Percentiles rank a stretch among this genome's conserved stretches.
Evolutionary conservation across 2,113 vertebrate species (phyloP).

Genomic region (Monarcha castaneiventris): DNA sequence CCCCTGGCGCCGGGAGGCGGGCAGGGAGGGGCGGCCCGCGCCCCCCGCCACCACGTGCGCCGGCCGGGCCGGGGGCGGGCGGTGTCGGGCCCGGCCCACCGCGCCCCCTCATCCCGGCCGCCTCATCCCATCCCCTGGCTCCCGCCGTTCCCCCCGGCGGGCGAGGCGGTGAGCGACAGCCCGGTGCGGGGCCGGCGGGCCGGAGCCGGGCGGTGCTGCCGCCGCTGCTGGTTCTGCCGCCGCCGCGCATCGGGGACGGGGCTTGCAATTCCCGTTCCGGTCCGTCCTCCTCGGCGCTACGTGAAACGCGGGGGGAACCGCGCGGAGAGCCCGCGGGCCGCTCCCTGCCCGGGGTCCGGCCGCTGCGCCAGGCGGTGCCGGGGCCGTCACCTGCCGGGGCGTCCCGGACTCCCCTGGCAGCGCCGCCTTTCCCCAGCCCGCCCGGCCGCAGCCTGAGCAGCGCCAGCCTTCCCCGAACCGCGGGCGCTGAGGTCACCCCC

Average conservation of each 20-base stretch:
- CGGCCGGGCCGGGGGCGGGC: not conserved
- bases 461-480: not conserved
- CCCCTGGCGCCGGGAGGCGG: not conserved
- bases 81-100: not conserved
- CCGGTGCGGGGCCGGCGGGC: not conserved
- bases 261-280: conserved; percentile 21
- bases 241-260: not conserved
- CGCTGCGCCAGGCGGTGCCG: not conserved
- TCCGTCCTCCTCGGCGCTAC: not conserved
- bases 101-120: not conserved
- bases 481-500: not conserved
- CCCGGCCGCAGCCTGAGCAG: not conserved
- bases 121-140: not conserved
- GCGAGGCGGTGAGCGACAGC: not conserved
- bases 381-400: not conserved
- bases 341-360: not conserved
- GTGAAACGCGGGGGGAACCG: not conserved
- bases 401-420: not conserved
- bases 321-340: not conserved
- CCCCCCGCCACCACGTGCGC: not conserved
- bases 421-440: not conserved
- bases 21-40: not conserved
- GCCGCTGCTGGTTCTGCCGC: not conserved
- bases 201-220: not conserved
- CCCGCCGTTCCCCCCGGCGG: not conserved